A percentile compares a stretch with the other conserved stretches of the same genome.
Evolutionary conservation across 2,888 invertebrate species (phyloP).

Genomic region (Clistopyga incitator): DNA sequence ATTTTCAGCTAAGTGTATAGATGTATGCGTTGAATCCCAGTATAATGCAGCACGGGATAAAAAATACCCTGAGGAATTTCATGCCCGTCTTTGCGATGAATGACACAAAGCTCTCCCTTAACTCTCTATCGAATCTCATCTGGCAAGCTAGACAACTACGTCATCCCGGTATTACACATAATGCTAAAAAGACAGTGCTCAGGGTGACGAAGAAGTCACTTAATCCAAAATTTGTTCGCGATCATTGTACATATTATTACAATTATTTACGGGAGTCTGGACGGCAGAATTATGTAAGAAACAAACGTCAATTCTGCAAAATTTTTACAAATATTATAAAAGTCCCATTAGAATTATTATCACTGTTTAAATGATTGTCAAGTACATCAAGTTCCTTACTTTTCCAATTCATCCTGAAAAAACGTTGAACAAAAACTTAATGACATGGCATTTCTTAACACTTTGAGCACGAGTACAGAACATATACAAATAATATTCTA

Average conservation of each 20-base stretch:
- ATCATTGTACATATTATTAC: not conserved
- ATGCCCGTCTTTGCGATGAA: slow-evolving; percentile 43
- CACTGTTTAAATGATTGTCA: not conserved
- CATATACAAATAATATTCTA: no score
- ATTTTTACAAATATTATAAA: no score
- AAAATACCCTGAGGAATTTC: slow-evolving; percentile 60
- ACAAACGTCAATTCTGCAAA: no score
- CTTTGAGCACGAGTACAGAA: no score
- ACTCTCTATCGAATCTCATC: slow-evolving; percentile 14
- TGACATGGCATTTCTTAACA: no score
- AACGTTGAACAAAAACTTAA: no score
- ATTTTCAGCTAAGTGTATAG: slow-evolving; percentile 6
- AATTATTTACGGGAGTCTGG: not conserved
- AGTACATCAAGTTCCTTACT: not conserved
- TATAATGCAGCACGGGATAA: slow-evolving; percentile 21
- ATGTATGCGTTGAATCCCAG: not conserved
- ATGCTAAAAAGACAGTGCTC: slow-evolving; percentile 19
- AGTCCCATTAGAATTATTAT: not conserved
- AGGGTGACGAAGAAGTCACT: not conserved
- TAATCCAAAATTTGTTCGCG: not conserved
- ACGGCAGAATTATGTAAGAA: no score
- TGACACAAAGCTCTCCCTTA: not conserved
- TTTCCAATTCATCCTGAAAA: no score
- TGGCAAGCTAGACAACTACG: slow-evolving; percentile 32
- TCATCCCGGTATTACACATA: slow-evolving; percentile 52